Conservation (phyloP, 2,888 invertebrate species). For the Halictus ligatus region DNA sequence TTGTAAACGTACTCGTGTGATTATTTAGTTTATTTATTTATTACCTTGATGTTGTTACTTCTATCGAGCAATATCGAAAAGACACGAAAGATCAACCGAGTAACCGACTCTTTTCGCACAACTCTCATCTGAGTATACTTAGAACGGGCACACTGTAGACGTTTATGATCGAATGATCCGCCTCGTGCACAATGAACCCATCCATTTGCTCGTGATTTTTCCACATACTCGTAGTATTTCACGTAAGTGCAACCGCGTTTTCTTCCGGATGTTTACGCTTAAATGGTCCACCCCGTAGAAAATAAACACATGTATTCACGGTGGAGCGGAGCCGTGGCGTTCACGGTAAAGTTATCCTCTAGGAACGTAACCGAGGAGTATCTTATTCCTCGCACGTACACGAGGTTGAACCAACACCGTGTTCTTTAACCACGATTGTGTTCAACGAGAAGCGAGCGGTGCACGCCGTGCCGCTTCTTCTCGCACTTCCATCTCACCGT, state of each 20-base stretch:
- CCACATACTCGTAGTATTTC: background rate
- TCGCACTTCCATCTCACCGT: slow-evolving; percentile 64
- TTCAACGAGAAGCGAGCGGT: slow-evolving; percentile 57
- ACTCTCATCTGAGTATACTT: too few relatives aligned
- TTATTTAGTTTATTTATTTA: too few relatives aligned
- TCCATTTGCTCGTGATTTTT: too few relatives aligned
- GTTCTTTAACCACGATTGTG: slow-evolving; percentile 72
- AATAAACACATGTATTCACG: slow-evolving; percentile 22
- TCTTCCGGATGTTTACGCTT: background rate
- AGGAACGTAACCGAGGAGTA: slow-evolving; percentile 63
- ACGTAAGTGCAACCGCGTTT: background rate
- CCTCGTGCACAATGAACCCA: too few relatives aligned
- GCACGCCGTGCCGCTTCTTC: slow-evolving; percentile 62
- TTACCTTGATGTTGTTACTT: too few relatives aligned
- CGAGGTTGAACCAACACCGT: slow-evolving; percentile 61
- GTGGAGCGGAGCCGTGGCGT: slow-evolving; percentile 45
- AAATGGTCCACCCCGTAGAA: background rate
- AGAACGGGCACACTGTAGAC: background rate
- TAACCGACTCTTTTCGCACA: too few relatives aligned
- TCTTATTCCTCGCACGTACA: slow-evolving; percentile 68
- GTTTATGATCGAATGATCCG: background rate
- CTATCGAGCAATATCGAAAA: too few relatives aligned
- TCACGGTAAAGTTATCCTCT: slow-evolving; percentile 52
- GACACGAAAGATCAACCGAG: too few relatives aligned
- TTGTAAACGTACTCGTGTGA: too few relatives aligned